A percentile compares a stretch with the other conserved stretches of the same genome.
Evolutionary conservation across 1,140 invertebrate species (phyloP).

Genomic region (Portunus trituberculatus): DNA sequence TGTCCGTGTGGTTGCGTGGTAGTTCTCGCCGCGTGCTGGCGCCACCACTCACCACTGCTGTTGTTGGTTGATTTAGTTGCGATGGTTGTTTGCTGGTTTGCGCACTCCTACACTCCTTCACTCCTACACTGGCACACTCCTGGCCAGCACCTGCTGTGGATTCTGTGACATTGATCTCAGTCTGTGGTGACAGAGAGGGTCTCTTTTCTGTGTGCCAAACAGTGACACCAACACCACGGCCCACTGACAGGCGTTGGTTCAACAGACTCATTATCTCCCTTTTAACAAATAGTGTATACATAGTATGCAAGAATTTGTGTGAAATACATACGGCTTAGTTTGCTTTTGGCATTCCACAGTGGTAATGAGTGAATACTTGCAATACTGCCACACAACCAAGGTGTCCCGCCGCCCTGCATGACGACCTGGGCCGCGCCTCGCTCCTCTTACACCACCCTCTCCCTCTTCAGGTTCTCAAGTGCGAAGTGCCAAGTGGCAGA

Average conservation of each 20-base stretch:
- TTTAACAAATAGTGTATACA: background rate
- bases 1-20: too few species aligned
- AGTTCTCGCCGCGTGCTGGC: too few species aligned
- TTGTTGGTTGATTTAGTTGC: too few species aligned
- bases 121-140: too few species aligned
- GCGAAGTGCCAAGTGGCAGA: background rate
- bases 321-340: background rate
- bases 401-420: too few species aligned
- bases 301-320: background rate
- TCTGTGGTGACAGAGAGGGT: too few species aligned
- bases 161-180: too few species aligned
- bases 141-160: too few species aligned
- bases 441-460: background rate
- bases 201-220: background rate
- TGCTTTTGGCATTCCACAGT: background rate
- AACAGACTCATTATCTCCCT: background rate
- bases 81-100: too few species aligned
- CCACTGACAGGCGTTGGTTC: slow-evolving; percentile 30
- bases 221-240: slow-evolving; percentile 72
- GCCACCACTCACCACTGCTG: too few species aligned
- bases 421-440: too few species aligned
- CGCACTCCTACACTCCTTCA: too few species aligned
- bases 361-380: background rate
- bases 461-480: slow-evolving; percentile 7
- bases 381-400: background rate